Conservation (phyloP, 35 echinoderm and acorn worm genomes). For the Apostichopus californicus region DNA sequence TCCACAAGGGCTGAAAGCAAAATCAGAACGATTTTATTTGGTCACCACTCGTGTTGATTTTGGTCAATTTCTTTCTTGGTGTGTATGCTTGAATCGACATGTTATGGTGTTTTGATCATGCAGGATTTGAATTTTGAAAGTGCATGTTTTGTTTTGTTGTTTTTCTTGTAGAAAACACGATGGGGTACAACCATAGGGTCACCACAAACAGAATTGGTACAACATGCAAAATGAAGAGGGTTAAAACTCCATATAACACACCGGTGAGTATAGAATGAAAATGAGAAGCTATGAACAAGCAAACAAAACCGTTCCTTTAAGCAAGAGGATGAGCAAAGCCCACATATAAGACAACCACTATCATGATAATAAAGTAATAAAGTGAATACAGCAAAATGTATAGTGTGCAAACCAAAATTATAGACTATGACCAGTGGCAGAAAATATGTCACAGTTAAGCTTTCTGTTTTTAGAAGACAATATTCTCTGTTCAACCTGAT, state of each 20-base stretch:
- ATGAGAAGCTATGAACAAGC: constrained; percentile 1
- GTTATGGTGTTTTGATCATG: neutral
- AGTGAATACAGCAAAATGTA: neutral
- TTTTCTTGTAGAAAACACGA: neutral
- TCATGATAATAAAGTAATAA: neutral
- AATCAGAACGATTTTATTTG: constrained; percentile 43
- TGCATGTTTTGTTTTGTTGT: neutral
- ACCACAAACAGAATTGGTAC: constrained; percentile 13
- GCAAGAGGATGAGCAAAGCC: constrained; percentile 2
- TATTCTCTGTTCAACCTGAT: too few relatives aligned
- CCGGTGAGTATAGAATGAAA: neutral
- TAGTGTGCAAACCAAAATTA: too few relatives aligned
- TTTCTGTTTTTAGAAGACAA: too few relatives aligned
- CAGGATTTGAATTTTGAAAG: neutral
- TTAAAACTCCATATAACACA: constrained; percentile 13
- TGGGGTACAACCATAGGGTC: neutral
- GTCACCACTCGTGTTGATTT: neutral
- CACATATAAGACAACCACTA: neutral
- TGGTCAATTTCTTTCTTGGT: neutral
- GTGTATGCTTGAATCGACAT: neutral
- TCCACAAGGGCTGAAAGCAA: constrained; percentile 86
- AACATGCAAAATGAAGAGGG: constrained; percentile 12
- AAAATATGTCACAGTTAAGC: too few relatives aligned
- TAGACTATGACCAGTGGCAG: too few relatives aligned
- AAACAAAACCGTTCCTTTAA: neutral